Evolutionary conservation across 2,113 vertebrate genomes (phyloP).

Genomic region (Callaeas wilsoni): DNA sequence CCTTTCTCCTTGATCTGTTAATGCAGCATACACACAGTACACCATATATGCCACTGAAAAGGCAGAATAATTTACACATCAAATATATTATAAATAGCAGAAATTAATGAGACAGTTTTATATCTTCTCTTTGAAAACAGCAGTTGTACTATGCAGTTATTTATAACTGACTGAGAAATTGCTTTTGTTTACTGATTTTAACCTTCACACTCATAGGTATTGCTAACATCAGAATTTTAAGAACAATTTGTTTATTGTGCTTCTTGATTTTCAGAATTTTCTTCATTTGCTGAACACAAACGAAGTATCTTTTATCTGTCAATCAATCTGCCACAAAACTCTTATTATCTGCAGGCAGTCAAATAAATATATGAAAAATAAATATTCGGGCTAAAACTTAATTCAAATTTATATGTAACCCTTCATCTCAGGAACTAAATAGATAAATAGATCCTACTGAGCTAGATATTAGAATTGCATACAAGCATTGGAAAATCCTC

Average conservation of each 20-base stretch:
- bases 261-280: background rate
- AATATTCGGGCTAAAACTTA: background rate
- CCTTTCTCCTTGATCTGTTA: background rate
- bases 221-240: background rate
- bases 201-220: background rate
- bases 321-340: background rate
- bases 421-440: background rate
- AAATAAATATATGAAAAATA: background rate
- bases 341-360: background rate
- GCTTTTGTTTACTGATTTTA: background rate
- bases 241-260: background rate
- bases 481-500: background rate
- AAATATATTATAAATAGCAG: background rate
- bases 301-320: background rate
- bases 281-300: background rate
- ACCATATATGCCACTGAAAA: background rate
- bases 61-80: constrained; percentile 5
- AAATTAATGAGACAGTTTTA: background rate
- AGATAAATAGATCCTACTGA: background rate
- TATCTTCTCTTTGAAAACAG: background rate
- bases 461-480: background rate
- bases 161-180: background rate
- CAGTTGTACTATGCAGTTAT: background rate
- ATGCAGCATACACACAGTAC: background rate
- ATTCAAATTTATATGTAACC: background rate